phyloP scores from a whole-genome alignment of 2,113 vertebrate species.

The Tupaia chinensis region DNA sequence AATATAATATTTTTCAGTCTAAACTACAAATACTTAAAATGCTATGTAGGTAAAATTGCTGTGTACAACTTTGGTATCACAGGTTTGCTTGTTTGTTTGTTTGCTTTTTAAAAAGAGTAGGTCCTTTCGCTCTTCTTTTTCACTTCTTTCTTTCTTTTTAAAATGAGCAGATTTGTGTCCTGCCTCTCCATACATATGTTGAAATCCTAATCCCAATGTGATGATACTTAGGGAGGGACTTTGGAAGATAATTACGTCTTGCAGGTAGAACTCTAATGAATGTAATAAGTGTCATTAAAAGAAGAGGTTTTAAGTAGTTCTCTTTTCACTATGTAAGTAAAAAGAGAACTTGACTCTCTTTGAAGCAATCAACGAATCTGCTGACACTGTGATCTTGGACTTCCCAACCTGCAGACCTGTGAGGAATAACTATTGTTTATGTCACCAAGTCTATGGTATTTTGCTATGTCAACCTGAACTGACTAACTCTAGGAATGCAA shows the following conservation, averaged over 20 bases:
- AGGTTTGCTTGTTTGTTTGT: too few relatives aligned
- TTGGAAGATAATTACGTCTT: neutral
- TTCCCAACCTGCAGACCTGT: neutral
- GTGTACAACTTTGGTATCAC: neutral
- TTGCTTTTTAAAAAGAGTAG: neutral
- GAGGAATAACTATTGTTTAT: neutral
- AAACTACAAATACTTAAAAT: neutral
- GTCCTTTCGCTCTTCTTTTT: neutral
- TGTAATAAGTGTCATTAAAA: neutral
- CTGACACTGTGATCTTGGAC: neutral
- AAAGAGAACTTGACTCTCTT: neutral
- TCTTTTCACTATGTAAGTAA: neutral
- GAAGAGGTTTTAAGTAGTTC: neutral
- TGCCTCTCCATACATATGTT: too few relatives aligned
- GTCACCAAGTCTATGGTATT: too few relatives aligned
- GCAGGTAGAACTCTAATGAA: fast-evolving
- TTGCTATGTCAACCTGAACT: neutral
- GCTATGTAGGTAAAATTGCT: neutral
- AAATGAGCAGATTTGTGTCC: neutral
- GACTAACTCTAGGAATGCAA: neutral
- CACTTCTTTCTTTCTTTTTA: neutral
- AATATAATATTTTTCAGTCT: neutral
- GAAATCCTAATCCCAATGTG: neutral
- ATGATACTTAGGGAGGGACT: neutral
- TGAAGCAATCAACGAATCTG: neutral